Percentiles rank a stretch among this genome's conserved stretches.
Evolutionary conservation across 2,797 vertebrate genomes (phyloP).

Genomic region (Triplophysa yarkandensis): DNA sequence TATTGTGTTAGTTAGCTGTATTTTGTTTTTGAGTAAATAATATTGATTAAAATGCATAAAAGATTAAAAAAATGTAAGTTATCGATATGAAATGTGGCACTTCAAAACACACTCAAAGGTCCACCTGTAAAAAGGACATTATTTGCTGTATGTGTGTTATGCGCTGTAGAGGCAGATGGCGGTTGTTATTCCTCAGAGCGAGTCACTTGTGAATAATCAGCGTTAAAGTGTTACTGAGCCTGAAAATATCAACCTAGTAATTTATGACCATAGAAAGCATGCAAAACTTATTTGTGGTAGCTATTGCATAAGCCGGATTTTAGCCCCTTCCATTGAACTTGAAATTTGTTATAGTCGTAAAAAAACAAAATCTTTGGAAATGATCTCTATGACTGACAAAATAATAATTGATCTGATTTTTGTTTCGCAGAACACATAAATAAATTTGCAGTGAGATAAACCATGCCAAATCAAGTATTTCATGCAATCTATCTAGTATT

Average conservation of each 20-base stretch:
- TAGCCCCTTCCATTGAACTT: slow-evolving; percentile 26
- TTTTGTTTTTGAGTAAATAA: too few relatives aligned
- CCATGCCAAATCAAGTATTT: neutral
- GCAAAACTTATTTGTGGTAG: slow-evolving; percentile 15
- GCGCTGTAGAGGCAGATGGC: neutral
- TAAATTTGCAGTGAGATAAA: neutral
- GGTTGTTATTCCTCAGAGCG: neutral
- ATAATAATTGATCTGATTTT: neutral
- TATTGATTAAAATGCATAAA: too few relatives aligned
- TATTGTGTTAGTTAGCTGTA: too few relatives aligned
- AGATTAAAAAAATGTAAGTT: too few relatives aligned
- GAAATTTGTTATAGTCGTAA: neutral
- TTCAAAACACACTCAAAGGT: too few relatives aligned
- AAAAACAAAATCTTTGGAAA: neutral
- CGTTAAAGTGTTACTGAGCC: slow-evolving; percentile 18
- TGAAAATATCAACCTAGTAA: slow-evolving; percentile 45
- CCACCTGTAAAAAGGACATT: too few relatives aligned
- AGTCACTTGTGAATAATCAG: slow-evolving; percentile 32
- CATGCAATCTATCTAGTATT: neutral
- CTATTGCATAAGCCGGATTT: neutral
- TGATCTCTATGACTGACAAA: neutral
- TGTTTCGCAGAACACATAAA: neutral
- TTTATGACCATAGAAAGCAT: slow-evolving; percentile 25
- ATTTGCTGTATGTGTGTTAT: neutral
- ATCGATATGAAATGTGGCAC: too few relatives aligned